phyloP scores from a whole-genome alignment of 2,888 invertebrate genomes.

The Heliconius ethilla region DNA sequence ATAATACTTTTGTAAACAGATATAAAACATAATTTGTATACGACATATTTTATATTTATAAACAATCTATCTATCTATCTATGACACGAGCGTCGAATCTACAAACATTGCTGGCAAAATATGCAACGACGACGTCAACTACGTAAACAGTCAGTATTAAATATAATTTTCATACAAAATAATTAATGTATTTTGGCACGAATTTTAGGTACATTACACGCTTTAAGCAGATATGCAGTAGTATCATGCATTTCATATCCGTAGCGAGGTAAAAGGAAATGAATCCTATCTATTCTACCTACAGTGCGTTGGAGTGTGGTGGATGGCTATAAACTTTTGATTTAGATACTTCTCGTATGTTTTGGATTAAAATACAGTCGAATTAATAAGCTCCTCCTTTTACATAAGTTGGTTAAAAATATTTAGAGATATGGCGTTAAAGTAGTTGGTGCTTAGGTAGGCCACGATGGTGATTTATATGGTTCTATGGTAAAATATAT shows the following conservation, averaged over 20 bases:
- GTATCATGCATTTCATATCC: conserved; percentile 28
- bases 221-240: conserved; percentile 20
- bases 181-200: conserved; percentile 18
- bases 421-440: background rate
- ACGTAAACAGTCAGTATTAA: background rate
- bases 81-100: background rate
- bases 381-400: background rate
- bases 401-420: background rate
- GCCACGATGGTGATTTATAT: too few relatives aligned
- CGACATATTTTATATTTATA: too few relatives aligned
- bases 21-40: too few relatives aligned
- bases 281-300: conserved; percentile 25
- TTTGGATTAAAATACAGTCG: background rate
- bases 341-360: conserved; percentile 1
- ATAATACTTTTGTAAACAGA: too few relatives aligned
- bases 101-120: background rate
- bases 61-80: too few relatives aligned
- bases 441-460: background rate
- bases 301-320: background rate
- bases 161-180: background rate
- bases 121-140: background rate
- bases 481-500: too few relatives aligned
- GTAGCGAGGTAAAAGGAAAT: conserved; percentile 29
- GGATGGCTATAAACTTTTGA: conserved; percentile 21
- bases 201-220: conserved; percentile 18